Base-by-base conservation (phyloP, 1,140 invertebrate species). In the Camponotus vicinus region DNA sequence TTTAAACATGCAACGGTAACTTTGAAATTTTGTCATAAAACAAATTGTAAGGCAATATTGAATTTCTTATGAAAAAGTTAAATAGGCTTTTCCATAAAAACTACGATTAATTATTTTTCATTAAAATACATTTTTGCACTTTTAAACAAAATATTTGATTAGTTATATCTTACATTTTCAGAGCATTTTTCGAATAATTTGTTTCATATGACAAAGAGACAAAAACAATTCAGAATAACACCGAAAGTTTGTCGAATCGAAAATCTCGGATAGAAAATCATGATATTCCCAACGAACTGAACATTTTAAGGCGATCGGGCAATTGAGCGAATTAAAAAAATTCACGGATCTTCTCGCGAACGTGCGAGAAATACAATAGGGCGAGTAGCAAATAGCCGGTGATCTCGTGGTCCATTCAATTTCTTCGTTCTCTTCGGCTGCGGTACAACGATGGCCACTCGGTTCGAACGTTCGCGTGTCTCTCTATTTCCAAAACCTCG, bases 391-490 rank as follows among this genome's bases (percentile, higher is more conserved):
- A 63, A 84, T 77, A 55, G 59, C n/a, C 13, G 27, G 21, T 52
- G 73, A 85, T 55, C 27, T 84, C 42, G 61, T 49, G 21, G 21
- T 64, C 27, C 71, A 57, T 85, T 87, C 66, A 40, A 63, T 79
- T 87, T 75, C 63, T 77, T 55, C 13, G 13, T 79, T 64, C 57
- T 85, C 3, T 66, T 11, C 1, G 66, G 34, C 15, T 2, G 5
- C 42, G 13, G 9, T 15, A 70, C 13, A 34, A 5, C 21, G 82
- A 15, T 7, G 32, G 52, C 18, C 18, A 70, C 7, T 73, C 18
- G 27, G 3, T 57, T 40, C 11, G 13, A 6, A n/a, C 21, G 55
- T 82, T n/a, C 27, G 13, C 70, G 40, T 64, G n/a, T 42, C 71
- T 73, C 32, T 63, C 61, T 45, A 64, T 86, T 79, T 88, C 66